phyloP scores from a whole-genome alignment of 2,797 vertebrate genomes.

The Helicolenus hilgendorfi region DNA sequence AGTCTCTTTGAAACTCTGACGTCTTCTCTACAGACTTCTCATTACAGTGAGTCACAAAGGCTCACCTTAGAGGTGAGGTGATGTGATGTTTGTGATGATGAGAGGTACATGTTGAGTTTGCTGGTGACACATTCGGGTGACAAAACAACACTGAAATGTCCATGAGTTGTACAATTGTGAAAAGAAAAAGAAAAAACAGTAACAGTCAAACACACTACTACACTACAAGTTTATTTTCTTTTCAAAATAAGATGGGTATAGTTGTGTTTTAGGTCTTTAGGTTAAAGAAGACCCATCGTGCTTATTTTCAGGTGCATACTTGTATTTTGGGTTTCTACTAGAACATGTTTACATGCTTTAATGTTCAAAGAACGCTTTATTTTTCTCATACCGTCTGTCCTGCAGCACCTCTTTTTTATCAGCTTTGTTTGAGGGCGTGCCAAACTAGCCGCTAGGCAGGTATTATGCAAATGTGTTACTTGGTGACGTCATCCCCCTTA shows the following conservation, averaged over 20 bases:
- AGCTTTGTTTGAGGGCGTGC: no score
- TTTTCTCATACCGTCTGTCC: no score
- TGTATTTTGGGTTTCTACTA: no score
- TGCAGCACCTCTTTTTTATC: no score
- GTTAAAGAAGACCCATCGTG: neutral
- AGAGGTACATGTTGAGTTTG: neutral
- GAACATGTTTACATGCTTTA: no score
- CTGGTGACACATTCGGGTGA: neutral
- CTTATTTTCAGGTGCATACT: neutral
- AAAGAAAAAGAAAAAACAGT: neutral
- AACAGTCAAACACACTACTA: neutral
- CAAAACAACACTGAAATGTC: neutral
- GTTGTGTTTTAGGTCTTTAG: neutral
- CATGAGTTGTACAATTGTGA: no score
- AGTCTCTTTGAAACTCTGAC: constrained; percentile 37
- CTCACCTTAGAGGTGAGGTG: constrained; percentile 11
- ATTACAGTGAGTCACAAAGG: constrained; percentile 45
- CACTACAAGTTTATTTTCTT: neutral
- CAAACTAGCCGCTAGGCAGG: no score
- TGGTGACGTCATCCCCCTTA: no score
- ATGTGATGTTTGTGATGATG: constrained; percentile 3
- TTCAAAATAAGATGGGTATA: neutral
- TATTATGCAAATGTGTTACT: no score
- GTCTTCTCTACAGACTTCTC: neutral
- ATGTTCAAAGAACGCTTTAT: no score